A percentile compares a stretch with the other conserved stretches of the same genome.
These are phyloP conservation scores for Chlorops oryzae DNA, from an alignment of 1,140 invertebrate genomes.

Conservation along the genomic window DNA sequence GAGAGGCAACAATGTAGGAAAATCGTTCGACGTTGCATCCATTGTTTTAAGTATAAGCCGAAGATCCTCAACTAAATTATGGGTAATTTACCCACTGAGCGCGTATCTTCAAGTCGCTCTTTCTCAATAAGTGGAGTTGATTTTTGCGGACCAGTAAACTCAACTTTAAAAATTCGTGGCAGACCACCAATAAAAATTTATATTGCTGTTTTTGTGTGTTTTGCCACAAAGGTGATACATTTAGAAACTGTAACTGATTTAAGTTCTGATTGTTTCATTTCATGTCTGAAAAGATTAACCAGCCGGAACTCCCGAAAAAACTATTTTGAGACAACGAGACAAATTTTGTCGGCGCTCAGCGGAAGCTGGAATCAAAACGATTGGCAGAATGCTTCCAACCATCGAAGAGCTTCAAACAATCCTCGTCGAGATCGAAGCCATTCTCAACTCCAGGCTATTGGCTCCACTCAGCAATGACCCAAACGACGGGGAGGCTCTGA, in stretches of 20 bases:
- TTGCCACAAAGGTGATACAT: too few species aligned
- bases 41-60: slow-evolving; percentile 7
- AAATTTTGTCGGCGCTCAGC: slow-evolving; percentile 30
- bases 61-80: slow-evolving; percentile 3
- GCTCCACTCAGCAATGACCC: too few species aligned
- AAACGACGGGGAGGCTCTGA: too few species aligned
- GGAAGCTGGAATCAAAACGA: slow-evolving; percentile 16
- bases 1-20: not conserved
- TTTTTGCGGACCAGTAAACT: slow-evolving; percentile 7
- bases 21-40: not conserved
- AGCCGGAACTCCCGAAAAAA: slow-evolving; percentile 5
- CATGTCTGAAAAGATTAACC: slow-evolving; percentile 19
- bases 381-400: too few species aligned
- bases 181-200: too few species aligned
- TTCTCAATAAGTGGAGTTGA: too few species aligned
- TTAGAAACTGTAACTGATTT: slow-evolving; percentile 25
- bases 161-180: too few species aligned
- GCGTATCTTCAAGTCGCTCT: not conserved
- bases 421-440: too few species aligned
- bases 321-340: slow-evolving; percentile 36
- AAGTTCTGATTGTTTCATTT: too few species aligned
- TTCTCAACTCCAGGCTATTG: too few species aligned
- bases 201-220: too few species aligned
- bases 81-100: slow-evolving; percentile 5
- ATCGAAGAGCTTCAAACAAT: too few species aligned